phyloP scores from a whole-genome alignment of 2,888 invertebrate genomes.

The Calameuta filiformis region DNA sequence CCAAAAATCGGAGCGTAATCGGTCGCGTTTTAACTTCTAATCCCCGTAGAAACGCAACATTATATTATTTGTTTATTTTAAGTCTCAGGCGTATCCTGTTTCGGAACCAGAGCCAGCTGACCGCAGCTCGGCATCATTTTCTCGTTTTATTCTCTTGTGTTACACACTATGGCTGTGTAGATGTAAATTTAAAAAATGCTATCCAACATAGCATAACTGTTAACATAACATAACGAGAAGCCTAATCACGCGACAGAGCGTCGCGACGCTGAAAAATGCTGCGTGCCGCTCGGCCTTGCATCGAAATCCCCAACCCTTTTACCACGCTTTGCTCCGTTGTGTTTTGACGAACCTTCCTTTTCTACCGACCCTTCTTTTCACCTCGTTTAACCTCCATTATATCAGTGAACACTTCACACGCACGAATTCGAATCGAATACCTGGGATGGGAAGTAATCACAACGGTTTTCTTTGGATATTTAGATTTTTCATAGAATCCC shows the following conservation, averaged over 20 bases:
- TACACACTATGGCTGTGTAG: conserved; percentile 32
- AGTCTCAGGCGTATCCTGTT: conserved; percentile 65
- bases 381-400: not conserved
- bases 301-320: conserved; percentile 37
- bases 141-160: conserved; percentile 54
- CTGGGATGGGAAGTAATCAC: not conserved
- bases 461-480: not conserved
- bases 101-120: conserved; percentile 60
- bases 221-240: not conserved
- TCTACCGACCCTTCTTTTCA: not conserved
- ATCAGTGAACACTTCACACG: not conserved
- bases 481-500: not conserved
- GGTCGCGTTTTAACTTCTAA: conserved; percentile 36
- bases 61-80: conserved; percentile 50
- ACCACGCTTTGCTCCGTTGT: not conserved
- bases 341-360: not conserved
- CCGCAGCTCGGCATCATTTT: conserved; percentile 62
- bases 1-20: not conserved
- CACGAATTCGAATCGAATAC: not conserved
- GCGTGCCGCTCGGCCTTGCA: conserved; percentile 29
- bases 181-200: conserved; percentile 38
- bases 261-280: conserved; percentile 10
- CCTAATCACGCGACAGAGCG: conserved; percentile 7
- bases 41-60: conserved; percentile 36
- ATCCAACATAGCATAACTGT: not conserved